Conservation (phyloP, 1,140 invertebrate species). For the Calliopsis andreniformis region DNA sequence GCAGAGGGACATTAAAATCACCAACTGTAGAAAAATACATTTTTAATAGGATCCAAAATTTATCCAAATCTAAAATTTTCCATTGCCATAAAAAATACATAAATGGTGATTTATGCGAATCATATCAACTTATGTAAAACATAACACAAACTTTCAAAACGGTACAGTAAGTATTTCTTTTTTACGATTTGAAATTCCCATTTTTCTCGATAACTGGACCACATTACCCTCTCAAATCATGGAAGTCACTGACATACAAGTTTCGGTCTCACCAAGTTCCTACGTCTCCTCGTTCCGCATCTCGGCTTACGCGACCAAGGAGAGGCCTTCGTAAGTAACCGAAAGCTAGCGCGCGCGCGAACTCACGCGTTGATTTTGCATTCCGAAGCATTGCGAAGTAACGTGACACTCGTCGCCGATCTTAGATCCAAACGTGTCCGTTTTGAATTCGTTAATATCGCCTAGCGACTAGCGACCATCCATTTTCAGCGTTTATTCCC, state of each 20-base stretch:
- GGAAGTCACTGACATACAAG: neutral
- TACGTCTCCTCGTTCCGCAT: neutral
- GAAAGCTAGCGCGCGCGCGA: neutral
- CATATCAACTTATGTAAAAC: no score
- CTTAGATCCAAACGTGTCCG: constrained; percentile 41
- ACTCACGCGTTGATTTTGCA: constrained; percentile 53
- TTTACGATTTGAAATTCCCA: no score
- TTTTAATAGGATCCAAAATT: no score
- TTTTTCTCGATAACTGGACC: no score
- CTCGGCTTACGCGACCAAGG: constrained; percentile 1
- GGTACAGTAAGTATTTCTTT: no score
- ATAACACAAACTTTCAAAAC: no score
- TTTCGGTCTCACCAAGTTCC: neutral
- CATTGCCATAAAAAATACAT: no score
- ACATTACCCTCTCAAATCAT: no score
- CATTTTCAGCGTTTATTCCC: neutral
- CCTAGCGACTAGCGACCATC: neutral
- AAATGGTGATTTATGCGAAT: no score
- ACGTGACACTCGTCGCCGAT: constrained; percentile 38
- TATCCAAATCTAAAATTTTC: no score
- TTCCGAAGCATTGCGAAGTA: constrained; percentile 49
- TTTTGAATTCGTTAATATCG: constrained; percentile 36
- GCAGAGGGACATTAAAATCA: no score
- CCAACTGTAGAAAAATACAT: no score
- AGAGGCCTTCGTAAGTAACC: constrained; percentile 35